Conservation (phyloP, 2,888 invertebrate genomes). For the Cistogaster globosa region DNA sequence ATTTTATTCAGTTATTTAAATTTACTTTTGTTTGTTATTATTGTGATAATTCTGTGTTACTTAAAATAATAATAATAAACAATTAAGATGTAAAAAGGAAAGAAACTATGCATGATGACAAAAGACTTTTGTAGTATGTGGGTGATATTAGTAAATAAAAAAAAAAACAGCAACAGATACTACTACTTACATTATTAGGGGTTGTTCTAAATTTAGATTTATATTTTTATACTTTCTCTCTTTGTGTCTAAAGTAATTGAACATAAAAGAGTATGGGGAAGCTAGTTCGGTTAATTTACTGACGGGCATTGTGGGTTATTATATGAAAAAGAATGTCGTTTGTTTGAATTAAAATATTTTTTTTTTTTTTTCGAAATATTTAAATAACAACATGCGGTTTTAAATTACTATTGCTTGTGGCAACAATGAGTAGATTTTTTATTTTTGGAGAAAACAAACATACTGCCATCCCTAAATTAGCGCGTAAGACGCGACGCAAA, state of each 20-base stretch:
- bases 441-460: too few species aligned
- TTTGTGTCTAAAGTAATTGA: neutral
- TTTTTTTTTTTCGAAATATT: slow-evolving; percentile 43
- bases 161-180: slow-evolving; percentile 8
- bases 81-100: too few species aligned
- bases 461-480: too few species aligned
- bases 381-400: slow-evolving; percentile 65
- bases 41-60: too few species aligned
- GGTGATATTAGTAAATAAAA: slow-evolving; percentile 34
- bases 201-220: slow-evolving; percentile 65
- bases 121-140: too few species aligned
- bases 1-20: too few species aligned
- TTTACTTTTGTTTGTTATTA: too few species aligned
- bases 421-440: slow-evolving; percentile 41
- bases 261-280: slow-evolving; percentile 1
- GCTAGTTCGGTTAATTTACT: slow-evolving; percentile 4
- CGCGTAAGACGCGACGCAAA: too few species aligned
- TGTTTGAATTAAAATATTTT: slow-evolving; percentile 35
- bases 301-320: slow-evolving; percentile 27
- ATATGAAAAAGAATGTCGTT: slow-evolving; percentile 41
- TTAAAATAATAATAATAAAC: too few species aligned
- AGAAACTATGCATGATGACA: too few species aligned
- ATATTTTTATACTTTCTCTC: neutral
- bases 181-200: slow-evolving; percentile 33
- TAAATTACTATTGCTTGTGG: slow-evolving; percentile 48